phyloP scores from a whole-genome alignment of 2,888 invertebrate species.

The Lumbricus terrestris region DNA sequence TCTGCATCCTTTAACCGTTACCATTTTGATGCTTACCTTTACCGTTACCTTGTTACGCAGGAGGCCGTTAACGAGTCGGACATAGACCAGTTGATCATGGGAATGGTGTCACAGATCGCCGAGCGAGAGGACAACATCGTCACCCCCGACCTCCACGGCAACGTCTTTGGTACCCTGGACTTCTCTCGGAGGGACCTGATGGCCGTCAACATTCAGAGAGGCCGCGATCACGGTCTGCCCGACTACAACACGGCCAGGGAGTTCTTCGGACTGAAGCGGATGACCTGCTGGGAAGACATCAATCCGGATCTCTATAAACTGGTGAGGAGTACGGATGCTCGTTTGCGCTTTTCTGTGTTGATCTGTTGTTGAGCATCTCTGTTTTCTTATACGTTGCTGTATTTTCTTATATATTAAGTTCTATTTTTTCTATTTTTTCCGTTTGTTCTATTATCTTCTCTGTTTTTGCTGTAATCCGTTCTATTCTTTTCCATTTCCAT shows the following conservation, averaged over 20 bases:
- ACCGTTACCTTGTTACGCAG: slow-evolving; percentile 4
- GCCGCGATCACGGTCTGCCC: slow-evolving; percentile 65
- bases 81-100: slow-evolving; percentile 87
- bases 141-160: slow-evolving; percentile 84
- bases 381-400: too few species aligned
- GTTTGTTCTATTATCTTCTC: too few species aligned
- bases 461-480: too few species aligned
- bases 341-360: too few species aligned
- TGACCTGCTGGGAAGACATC: slow-evolving; percentile 34
- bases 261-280: slow-evolving; percentile 57
- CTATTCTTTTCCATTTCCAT: too few species aligned
- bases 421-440: too few species aligned
- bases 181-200: slow-evolving; percentile 66
- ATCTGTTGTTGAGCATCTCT: too few species aligned
- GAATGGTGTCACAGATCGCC: slow-evolving; percentile 89
- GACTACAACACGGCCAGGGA: slow-evolving; percentile 65
- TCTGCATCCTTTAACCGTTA: too few species aligned
- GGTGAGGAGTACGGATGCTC: background rate
- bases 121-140: slow-evolving; percentile 91
- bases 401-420: too few species aligned
- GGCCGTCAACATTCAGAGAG: slow-evolving; percentile 66
- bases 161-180: slow-evolving; percentile 66
- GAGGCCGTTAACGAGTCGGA: slow-evolving; percentile 25
- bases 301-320: slow-evolving; percentile 31
- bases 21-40: background rate